These are phyloP conservation scores for Drosophila setosimentum DNA, from an alignment of 2,888 invertebrate species.

Conservation along the genomic window DNA sequence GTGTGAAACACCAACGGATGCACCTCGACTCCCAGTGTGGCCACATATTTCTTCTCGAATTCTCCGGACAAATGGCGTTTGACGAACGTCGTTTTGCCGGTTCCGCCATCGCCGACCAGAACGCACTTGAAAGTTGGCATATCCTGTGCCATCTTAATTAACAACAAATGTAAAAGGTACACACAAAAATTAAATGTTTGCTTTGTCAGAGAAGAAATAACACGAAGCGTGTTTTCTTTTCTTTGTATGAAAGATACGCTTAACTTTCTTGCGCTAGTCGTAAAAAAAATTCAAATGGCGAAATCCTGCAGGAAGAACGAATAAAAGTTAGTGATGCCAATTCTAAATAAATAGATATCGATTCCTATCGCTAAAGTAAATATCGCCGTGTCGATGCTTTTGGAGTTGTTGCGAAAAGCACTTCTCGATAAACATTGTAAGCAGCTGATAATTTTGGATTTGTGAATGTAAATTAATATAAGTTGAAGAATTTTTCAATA, in stretches of 20 bases:
- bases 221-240: neutral
- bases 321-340: neutral
- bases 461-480: neutral
- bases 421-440: neutral
- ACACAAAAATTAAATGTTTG: neutral
- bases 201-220: neutral
- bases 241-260: no score
- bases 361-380: neutral
- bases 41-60: constrained; percentile 99
- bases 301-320: neutral
- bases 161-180: neutral
- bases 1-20: constrained; percentile 99
- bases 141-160: constrained; percentile 88
- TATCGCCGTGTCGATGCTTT: constrained; percentile 1
- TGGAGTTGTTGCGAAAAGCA: neutral
- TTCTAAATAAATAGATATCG: neutral
- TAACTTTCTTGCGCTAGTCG: neutral
- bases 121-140: constrained; percentile 99
- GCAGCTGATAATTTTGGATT: constrained; percentile 37
- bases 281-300: neutral
- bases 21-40: constrained; percentile 99
- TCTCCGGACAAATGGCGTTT: constrained; percentile 99
- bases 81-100: constrained; percentile 99
- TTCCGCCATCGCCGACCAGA: constrained; percentile 99
- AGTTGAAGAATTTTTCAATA: neutral